phyloP scores from a whole-genome alignment of 1,140 invertebrate genomes.

The Brachionus paranguensis region DNA sequence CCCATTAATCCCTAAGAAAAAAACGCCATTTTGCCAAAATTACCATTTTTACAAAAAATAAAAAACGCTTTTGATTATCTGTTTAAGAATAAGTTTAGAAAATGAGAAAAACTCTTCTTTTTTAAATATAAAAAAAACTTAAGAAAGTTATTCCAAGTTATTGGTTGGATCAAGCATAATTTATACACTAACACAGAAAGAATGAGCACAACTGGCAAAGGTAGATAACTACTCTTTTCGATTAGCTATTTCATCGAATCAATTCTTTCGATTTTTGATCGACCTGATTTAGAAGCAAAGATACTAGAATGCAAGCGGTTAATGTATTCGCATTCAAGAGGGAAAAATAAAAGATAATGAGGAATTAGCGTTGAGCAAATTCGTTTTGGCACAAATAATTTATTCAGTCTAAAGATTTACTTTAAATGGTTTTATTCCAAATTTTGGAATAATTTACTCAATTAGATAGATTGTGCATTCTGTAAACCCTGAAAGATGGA shows the following conservation, averaged over 20 bases:
- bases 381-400: not conserved
- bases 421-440: not conserved
- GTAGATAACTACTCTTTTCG: slow-evolving; percentile 1
- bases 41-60: slow-evolving; percentile 23
- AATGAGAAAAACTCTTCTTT: not conserved
- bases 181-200: not conserved
- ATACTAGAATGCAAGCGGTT: not conserved
- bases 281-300: not conserved
- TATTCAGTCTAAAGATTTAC: slow-evolving; percentile 10
- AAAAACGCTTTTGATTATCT: slow-evolving; percentile 34
- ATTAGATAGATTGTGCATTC: not conserved
- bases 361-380: not conserved
- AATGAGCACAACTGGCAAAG: not conserved
- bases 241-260: slow-evolving; percentile 13
- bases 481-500: not conserved
- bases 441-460: not conserved
- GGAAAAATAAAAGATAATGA: not conserved
- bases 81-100: slow-evolving; percentile 13
- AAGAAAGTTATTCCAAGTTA: slow-evolving; percentile 44
- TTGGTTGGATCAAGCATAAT: not conserved
- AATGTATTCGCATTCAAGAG: not conserved
- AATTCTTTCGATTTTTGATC: not conserved
- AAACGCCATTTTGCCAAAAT: not conserved
- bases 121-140: not conserved
- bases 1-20: not conserved